A percentile compares a stretch with the other conserved stretches of the same genome.
Conservation (phyloP, 2,888 invertebrate species). For the Cancer borealis region DNA sequence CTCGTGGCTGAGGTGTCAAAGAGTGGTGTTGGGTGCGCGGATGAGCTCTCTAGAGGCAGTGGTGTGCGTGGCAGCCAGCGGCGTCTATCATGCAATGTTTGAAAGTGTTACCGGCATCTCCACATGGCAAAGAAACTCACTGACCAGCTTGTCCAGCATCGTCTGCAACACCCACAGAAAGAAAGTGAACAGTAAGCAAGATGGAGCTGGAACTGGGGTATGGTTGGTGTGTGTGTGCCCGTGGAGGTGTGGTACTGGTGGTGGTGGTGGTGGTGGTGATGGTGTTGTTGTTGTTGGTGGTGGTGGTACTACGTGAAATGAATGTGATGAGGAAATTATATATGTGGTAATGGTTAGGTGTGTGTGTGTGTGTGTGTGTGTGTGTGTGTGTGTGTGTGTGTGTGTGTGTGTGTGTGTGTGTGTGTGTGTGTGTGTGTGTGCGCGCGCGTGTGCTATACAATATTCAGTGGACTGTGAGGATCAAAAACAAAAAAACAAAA, state of each 20-base stretch:
- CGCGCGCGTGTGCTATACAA: not conserved
- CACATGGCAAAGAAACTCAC: conserved; percentile 61
- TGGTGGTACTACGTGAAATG: not conserved
- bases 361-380: not conserved
- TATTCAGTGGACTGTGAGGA: not conserved
- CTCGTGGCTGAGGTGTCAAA: not conserved
- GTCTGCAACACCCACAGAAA: conserved; percentile 57
- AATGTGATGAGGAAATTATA: not conserved
- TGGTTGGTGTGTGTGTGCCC: not conserved
- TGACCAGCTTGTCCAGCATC: conserved; percentile 68
- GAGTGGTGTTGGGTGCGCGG: not conserved
- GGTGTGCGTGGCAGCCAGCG: conserved; percentile 33
- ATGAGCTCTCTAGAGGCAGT: not conserved
- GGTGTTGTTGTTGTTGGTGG: not conserved
- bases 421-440: not conserved
- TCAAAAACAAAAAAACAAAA: not conserved
- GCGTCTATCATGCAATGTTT: conserved; percentile 45
- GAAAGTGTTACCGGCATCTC: conserved; percentile 61
- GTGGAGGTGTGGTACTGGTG: not conserved
- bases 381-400: not conserved
- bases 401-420: not conserved
- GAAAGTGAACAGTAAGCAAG: conserved; percentile 41
- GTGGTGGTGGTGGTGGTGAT: conserved; percentile 25
- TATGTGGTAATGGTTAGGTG: not conserved
- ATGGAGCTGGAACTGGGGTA: conserved; percentile 27